Evolutionary conservation across 2,888 invertebrate species (phyloP).

Genomic region (Drosophila setosimentum): DNA sequence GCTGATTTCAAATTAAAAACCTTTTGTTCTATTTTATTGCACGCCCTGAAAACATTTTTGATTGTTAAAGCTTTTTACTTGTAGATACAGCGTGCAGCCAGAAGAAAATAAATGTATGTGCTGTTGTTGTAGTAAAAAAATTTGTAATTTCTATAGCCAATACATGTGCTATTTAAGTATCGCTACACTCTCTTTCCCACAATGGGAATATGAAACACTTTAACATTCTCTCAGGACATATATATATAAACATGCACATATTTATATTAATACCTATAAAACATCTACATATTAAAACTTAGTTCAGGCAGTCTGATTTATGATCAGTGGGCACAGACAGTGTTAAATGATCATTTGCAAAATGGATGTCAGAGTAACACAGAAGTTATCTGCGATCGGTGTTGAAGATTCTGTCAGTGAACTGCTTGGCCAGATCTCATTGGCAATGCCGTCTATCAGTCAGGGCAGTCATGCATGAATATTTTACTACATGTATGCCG

Average conservation of each 20-base stretch:
- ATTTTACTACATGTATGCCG: slow-evolving; percentile 7
- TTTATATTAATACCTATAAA: not conserved
- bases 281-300: slow-evolving; percentile 1
- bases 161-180: not conserved
- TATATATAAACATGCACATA: not conserved
- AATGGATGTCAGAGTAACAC: slow-evolving; percentile 54
- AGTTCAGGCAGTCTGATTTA: slow-evolving; percentile 45
- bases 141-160: not conserved
- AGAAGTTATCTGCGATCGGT: slow-evolving; percentile 56
- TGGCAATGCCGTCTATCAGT: slow-evolving; percentile 20
- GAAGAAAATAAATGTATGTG: not conserved
- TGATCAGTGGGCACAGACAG: slow-evolving; percentile 48
- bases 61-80: not conserved
- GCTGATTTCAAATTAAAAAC: slow-evolving; percentile 26
- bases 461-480: slow-evolving; percentile 17
- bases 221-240: not conserved
- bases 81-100: not conserved
- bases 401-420: slow-evolving; percentile 47
- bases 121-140: not conserved
- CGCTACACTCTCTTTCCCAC: not conserved
- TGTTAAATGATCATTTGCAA: slow-evolving; percentile 56
- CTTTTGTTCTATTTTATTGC: not conserved
- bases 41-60: not conserved
- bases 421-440: slow-evolving; percentile 27
- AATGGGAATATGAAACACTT: not conserved